Evolutionary conservation across 2,797 vertebrate genomes (phyloP).

Genomic region (Falco columbarius): DNA sequence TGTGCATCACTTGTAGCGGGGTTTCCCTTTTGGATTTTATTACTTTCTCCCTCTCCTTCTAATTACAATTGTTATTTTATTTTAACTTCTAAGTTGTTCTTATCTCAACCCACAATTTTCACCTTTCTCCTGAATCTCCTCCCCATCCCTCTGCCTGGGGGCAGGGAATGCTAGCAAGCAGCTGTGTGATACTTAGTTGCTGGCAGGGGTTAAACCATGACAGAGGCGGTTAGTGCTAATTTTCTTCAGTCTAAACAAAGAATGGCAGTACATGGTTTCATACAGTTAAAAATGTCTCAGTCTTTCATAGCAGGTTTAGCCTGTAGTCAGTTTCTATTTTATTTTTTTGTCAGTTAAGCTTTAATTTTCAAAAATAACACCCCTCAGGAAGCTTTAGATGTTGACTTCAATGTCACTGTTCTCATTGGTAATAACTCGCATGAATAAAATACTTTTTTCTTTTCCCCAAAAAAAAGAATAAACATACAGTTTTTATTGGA

Average conservation of each 20-base stretch:
- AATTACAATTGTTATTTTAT: too few relatives aligned
- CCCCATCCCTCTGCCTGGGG: too few relatives aligned
- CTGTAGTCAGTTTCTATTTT: not conserved
- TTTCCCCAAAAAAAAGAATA: not conserved
- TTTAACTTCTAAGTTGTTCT: too few relatives aligned
- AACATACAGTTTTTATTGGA: not conserved
- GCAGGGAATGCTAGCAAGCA: too few relatives aligned
- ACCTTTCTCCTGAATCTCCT: too few relatives aligned
- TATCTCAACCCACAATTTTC: too few relatives aligned
- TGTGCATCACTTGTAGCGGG: too few relatives aligned
- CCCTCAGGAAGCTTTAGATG: not conserved
- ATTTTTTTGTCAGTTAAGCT: not conserved
- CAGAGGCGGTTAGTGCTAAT: not conserved
- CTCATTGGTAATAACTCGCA: not conserved
- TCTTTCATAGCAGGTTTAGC: not conserved
- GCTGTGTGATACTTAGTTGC: too few relatives aligned
- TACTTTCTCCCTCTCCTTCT: too few relatives aligned
- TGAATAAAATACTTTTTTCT: not conserved
- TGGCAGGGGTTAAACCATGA: too few relatives aligned
- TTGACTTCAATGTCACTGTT: not conserved
- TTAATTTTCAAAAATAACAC: constrained; percentile 8
- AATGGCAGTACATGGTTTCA: not conserved
- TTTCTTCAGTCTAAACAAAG: not conserved
- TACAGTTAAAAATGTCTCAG: not conserved
- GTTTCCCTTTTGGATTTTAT: too few relatives aligned